Evolutionary conservation across 2,888 invertebrate species (phyloP).

Genomic region (Hirtodrosophila duncani): DNA sequence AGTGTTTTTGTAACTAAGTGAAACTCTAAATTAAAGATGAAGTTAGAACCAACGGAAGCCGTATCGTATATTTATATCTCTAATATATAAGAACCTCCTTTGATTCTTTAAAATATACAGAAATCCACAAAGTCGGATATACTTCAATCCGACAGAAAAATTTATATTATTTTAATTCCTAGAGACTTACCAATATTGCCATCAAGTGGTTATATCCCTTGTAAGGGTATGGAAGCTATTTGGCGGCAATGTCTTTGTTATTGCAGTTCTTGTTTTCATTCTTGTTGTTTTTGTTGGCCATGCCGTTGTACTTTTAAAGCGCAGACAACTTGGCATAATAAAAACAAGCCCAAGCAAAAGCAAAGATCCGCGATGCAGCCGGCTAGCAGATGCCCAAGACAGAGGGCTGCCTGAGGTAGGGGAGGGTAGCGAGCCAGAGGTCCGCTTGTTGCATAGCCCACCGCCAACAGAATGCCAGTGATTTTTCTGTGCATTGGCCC

Average conservation of each 20-base stretch:
- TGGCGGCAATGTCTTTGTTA: conserved; percentile 10
- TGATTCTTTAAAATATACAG: too few species aligned
- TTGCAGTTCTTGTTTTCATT: conserved; percentile 12
- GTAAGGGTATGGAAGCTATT: too few species aligned
- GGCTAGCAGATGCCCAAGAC: conserved; percentile 2
- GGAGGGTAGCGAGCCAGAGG: not conserved
- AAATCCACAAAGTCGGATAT: too few species aligned
- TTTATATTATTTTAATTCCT: too few species aligned
- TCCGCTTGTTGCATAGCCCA: conserved; percentile 27
- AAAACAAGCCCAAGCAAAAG: conserved; percentile 40
- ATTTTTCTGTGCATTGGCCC: conserved; percentile 44
- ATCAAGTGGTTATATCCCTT: too few species aligned
- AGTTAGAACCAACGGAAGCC: too few species aligned
- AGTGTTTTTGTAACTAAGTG: too few species aligned
- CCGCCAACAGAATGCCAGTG: conserved; percentile 5
- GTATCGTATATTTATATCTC: too few species aligned
- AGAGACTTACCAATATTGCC: too few species aligned
- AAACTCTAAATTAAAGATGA: too few species aligned
- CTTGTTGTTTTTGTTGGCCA: conserved; percentile 23
- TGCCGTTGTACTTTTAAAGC: conserved; percentile 45
- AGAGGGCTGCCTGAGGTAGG: not conserved
- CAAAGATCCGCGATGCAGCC: conserved; percentile 20
- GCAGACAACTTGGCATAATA: conserved; percentile 52
- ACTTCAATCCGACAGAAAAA: too few species aligned
- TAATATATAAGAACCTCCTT: too few species aligned